Evolutionary conservation across 1,140 invertebrate species (phyloP).

Genomic region (Zaprionus tsacasi): DNA sequence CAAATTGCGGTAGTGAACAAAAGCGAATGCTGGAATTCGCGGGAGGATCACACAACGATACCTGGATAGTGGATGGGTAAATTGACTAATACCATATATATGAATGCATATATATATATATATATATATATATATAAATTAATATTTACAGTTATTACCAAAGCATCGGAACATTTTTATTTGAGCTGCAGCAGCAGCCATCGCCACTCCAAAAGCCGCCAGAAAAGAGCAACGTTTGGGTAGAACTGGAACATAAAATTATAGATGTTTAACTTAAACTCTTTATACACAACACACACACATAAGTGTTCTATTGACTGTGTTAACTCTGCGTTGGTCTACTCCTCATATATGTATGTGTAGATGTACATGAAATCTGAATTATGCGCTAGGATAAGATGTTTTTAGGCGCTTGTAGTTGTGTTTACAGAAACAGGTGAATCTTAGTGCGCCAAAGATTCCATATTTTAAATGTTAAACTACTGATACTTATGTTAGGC

Average conservation of each 20-base stretch:
- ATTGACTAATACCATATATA: neutral
- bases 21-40: conserved; percentile 90
- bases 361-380: conserved; percentile 25
- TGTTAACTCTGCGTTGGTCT: conserved; percentile 73
- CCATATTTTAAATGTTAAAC: conserved; percentile 54
- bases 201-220: conserved; percentile 75
- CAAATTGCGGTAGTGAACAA: conserved; percentile 87
- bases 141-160: conserved; percentile 86
- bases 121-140: neutral
- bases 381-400: conserved; percentile 39
- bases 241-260: conserved; percentile 72
- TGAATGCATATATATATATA: neutral
- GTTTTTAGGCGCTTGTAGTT: conserved; percentile 42
- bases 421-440: conserved; percentile 22
- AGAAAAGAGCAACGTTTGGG: conserved; percentile 79
- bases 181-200: conserved; percentile 80
- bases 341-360: conserved; percentile 43
- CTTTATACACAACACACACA: conserved; percentile 8
- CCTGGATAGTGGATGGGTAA: conserved; percentile 88
- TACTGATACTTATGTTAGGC: conserved; percentile 27
- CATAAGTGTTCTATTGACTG: conserved; percentile 75
- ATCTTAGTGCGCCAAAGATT: conserved; percentile 22
- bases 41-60: conserved; percentile 94
- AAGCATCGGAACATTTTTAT: conserved; percentile 86
- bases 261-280: conserved; percentile 66